Evolutionary conservation across 2,113 vertebrate species (phyloP).

Genomic region (Petromus typicus): DNA sequence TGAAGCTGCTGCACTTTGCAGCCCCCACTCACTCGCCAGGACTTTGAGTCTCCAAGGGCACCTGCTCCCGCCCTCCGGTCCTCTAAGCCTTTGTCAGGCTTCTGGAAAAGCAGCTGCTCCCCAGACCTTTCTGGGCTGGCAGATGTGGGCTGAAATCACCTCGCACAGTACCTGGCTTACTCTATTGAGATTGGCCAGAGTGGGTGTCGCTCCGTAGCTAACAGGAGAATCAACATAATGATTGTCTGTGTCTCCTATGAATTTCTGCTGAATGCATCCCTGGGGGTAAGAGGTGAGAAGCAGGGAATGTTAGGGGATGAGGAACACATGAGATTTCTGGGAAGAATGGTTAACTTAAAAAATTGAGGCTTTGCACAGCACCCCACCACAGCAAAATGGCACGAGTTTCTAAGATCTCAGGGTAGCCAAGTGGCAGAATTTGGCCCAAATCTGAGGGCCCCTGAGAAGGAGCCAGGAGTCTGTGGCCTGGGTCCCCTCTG

Average conservation of each 20-base stretch:
- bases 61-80: background rate
- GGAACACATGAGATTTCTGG: background rate
- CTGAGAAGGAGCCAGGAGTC: background rate
- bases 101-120: background rate
- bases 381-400: background rate
- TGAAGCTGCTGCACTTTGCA: background rate
- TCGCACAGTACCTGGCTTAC: background rate
- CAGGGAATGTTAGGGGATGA: background rate
- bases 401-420: background rate
- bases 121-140: background rate
- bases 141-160: background rate
- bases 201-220: background rate
- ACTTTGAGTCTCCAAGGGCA: background rate
- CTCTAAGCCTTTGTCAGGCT: background rate
- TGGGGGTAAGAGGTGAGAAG: no score
- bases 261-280: background rate
- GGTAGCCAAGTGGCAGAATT: background rate
- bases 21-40: background rate
- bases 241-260: background rate
- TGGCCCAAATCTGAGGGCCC: background rate
- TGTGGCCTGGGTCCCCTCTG: background rate
- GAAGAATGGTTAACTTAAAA: background rate
- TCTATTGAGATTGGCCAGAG: fast-evolving
- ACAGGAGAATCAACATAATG: background rate
- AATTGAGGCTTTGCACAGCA: background rate